phyloP scores from a whole-genome alignment of 2,113 vertebrate genomes.

The Bos taurus region DNA sequence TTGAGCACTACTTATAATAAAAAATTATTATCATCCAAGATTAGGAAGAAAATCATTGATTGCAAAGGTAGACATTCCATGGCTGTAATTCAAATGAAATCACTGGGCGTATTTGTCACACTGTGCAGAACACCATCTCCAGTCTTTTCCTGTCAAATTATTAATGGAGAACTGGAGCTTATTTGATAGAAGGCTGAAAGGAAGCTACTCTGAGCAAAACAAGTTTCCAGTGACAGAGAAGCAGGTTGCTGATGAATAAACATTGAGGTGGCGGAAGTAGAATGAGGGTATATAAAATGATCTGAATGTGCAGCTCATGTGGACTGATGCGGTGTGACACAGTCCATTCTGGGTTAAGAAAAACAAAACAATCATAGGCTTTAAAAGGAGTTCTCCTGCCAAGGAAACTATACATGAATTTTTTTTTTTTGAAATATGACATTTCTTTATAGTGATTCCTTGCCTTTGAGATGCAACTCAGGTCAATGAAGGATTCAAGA shows the following conservation, averaged over 20 bases:
- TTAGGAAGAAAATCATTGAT: conserved; percentile 54
- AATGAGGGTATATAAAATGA: not conserved
- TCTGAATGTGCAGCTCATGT: not conserved
- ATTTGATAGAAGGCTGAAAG: conserved; percentile 21
- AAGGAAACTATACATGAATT: not conserved
- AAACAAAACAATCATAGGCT: not conserved
- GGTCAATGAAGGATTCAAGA: not conserved
- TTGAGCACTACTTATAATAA: conserved; percentile 69
- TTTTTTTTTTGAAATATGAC: not conserved
- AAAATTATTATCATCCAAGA: conserved; percentile 57
- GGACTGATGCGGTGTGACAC: not conserved
- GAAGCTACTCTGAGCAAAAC: conserved; percentile 16
- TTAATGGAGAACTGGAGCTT: not conserved
- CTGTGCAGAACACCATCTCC: not conserved
- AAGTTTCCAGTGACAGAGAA: not conserved
- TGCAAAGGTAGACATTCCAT: not conserved
- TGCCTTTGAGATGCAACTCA: not conserved
- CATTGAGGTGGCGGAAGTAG: not conserved
- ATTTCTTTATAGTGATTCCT: conserved; percentile 26
- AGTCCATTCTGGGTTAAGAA: conserved; percentile 27
- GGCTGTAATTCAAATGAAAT: not conserved
- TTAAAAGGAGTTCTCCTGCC: not conserved
- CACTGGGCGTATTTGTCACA: not conserved
- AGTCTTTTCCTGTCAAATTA: conserved; percentile 15
- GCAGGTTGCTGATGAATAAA: conserved; percentile 42